Base-by-base conservation (phyloP, 2,888 invertebrate genomes). In the Uropetala carovei region DNA sequence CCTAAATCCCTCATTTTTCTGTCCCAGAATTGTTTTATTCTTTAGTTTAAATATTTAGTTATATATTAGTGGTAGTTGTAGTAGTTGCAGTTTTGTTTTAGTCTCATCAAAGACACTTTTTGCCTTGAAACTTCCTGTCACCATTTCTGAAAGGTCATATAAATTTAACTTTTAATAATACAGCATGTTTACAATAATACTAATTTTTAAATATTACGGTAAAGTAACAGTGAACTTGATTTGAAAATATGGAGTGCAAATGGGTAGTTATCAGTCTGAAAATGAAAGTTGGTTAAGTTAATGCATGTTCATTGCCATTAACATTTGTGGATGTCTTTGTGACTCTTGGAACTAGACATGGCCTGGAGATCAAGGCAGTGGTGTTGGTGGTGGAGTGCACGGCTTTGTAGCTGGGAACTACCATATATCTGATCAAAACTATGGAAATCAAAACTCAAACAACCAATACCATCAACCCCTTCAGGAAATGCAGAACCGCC, bases 401-500 rank as follows among this genome's bases (percentile, higher is more conserved):
- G 68, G 64, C 60, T 89, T 89, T 89, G 89, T 89, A 89, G 43
- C 89, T 89, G 89, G 89, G 89, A 89, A 60, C 64, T 89, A 64
- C 89, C 89, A 89, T 89, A 43, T 89, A 64, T 89, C 89, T 43
- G 68, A 89, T 30, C 89, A 89, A 89, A 89, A 89, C 89, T 89
- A 89, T 89, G 89, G 89, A 22, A 89, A 43, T 89, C 89, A 89
- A 89, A 89, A 89, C 64, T 89, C 89, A 89, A 89, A 89, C 68
- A 89, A 43, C 89, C 89, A 43, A 89, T 89, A 89, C 89, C 89
- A 89, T 89, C 89, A 89, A 89, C 89, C 89, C 43, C 89, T 89
- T 68, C 89, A 89, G 89, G 89, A 89, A 68, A 89, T 89, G 89
- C 89, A 89, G 89, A 89, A 89, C 64, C 89, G 89, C n/a, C 64